Evolutionary conservation across 2,797 vertebrate genomes (phyloP), one percentile per base, ranked within the genome.

Genomic region (Neostethus bicornis): DNA sequence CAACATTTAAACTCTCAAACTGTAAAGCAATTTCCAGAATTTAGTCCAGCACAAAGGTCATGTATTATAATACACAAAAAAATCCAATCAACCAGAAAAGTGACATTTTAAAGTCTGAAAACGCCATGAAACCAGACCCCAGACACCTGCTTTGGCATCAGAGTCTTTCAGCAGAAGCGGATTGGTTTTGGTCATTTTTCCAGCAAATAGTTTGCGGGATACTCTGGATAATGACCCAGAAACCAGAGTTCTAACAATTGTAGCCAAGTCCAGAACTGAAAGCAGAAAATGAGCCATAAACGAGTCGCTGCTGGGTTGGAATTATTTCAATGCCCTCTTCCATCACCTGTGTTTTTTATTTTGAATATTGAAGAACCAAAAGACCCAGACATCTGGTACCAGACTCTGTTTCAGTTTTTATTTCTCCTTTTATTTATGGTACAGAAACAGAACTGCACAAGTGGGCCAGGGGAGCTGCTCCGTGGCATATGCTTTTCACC

Each of bases 101-200:
- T 70, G 69, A 81, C 69, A 62, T 59, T 70, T 56, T 66, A 68
- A 75, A 79, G 64, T 64, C 41, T 54, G 66, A 43, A 39, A 69
- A 81, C 68, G 69, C 66, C 56, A 24, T 77, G 77, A 79, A 85
- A 85, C 52, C 62, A 72, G 69, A 84, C 51, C 42, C 61, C 47
- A 78, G 81, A 84, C 85, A 90, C 85, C 88, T 88, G 86, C 82
- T 83, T 70, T 80, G 83, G 81, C 68, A 82, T 46, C 57, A 43
- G 37, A 23, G 29, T 21, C 55, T 62, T 1, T 0, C 5, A 2
- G 19, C 43, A 17, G 28, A 45, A 29, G 42, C 37, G n/a, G 65
- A 20, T 56, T 34, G 48, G 54, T 64, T 74, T 80, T 68, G 52
- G 45, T 71, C 65, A 47, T 52, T 69, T 53, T 61, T 78, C 69